These are phyloP conservation scores for Melanerpes aurifrons DNA, from an alignment of 2,113 vertebrate species.

Conservation along the genomic window DNA sequence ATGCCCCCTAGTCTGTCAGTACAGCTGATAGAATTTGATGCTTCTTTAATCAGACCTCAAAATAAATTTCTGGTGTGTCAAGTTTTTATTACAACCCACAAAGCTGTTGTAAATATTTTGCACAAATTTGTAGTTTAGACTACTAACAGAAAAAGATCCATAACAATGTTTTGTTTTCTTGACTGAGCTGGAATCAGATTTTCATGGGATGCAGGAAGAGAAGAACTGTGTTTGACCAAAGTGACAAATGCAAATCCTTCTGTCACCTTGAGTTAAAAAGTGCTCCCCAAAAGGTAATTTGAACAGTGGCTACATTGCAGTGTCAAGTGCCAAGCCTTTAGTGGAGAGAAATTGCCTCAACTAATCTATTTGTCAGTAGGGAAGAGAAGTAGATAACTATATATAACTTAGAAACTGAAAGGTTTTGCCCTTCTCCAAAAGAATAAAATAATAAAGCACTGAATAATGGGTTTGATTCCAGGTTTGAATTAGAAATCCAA, in stretches of 20 bases:
- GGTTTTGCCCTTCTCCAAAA: slow-evolving; percentile 52
- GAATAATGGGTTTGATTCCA: slow-evolving; percentile 40
- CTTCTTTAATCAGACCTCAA: neutral
- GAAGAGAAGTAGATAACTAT: slow-evolving; percentile 56
- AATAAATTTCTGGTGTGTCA: neutral
- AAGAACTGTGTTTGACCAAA: neutral
- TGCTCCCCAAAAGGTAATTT: slow-evolving; percentile 39
- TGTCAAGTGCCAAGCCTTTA: slow-evolving; percentile 65
- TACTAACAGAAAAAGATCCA: neutral
- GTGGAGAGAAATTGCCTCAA: slow-evolving; percentile 60
- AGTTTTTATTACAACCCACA: neutral
- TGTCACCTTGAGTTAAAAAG: slow-evolving; percentile 36
- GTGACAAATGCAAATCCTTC: slow-evolving; percentile 60
- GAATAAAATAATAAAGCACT: slow-evolving; percentile 38
- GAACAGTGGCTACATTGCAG: slow-evolving; percentile 38
- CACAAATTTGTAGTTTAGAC: neutral
- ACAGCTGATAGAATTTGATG: neutral
- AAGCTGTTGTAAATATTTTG: neutral
- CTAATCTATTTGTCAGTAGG: slow-evolving; percentile 66
- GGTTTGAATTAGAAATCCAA: slow-evolving; percentile 62
- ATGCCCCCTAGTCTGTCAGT: neutral
- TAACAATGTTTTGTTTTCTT: neutral
- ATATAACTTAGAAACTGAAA: slow-evolving; percentile 43
- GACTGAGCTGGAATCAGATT: neutral
- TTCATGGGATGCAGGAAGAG: neutral